phyloP scores from a whole-genome alignment of 2,888 invertebrate species.

The Synanthedon formicaeformis region DNA sequence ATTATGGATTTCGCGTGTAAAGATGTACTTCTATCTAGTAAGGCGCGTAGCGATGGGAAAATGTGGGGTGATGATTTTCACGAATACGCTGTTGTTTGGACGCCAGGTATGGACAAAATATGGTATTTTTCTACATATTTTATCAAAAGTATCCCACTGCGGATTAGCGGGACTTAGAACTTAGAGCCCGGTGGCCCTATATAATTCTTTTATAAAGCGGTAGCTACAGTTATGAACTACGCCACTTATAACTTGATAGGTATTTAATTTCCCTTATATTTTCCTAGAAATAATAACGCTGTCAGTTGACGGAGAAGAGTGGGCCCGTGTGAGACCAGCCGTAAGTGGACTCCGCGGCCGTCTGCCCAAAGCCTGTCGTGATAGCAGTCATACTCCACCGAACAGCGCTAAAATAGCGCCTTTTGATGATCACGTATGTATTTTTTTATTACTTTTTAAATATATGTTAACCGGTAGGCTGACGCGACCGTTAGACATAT shows the following conservation, averaged over 20 bases:
- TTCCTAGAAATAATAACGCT: constrained; percentile 32
- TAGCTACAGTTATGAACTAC: no score
- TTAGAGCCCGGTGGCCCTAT: no score
- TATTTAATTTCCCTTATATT: no score
- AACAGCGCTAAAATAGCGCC: constrained; percentile 36
- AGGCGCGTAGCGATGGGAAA: constrained; percentile 12
- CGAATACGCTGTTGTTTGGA: constrained; percentile 75
- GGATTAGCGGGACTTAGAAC: no score
- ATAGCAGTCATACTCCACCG: constrained; percentile 1
- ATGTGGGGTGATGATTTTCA: constrained; percentile 74
- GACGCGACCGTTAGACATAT: no score
- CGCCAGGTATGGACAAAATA: constrained; percentile 50
- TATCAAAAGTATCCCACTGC: background rate
- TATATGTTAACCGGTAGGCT: background rate
- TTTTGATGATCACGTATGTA: constrained; percentile 49
- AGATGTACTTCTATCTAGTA: constrained; percentile 29
- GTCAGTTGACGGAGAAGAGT: constrained; percentile 60
- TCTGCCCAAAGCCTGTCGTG: constrained; percentile 22
- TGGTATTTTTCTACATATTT: background rate
- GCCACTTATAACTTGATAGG: no score
- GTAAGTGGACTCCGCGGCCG: constrained; percentile 31
- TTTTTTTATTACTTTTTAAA: background rate
- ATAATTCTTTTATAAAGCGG: no score
- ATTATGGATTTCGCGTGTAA: constrained; percentile 45
- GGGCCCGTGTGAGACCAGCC: constrained; percentile 48